A percentile compares a stretch with the other conserved stretches of the same genome.
Conservation (phyloP, 2,113 vertebrate genomes). For the Todiramphus chloris region DNA sequence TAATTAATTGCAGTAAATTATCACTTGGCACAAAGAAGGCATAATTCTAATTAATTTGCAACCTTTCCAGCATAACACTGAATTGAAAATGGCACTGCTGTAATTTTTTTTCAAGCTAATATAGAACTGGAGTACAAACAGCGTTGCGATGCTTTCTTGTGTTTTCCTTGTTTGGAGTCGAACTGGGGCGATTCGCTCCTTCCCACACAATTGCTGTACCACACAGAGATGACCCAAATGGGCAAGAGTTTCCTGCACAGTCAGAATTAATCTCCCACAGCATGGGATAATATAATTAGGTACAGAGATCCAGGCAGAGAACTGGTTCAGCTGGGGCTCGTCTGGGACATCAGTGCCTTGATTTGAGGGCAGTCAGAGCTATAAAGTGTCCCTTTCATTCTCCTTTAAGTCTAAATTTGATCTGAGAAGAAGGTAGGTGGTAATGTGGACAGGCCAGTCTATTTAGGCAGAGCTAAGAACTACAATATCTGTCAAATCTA, state of each 20-base stretch:
- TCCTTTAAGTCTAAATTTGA: neutral
- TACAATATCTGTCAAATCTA: neutral
- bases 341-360: neutral
- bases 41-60: constrained; percentile 86
- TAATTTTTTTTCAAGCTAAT: constrained; percentile 62
- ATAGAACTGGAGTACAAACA: constrained; percentile 36
- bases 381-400: neutral
- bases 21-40: constrained; percentile 84
- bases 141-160: constrained; percentile 21
- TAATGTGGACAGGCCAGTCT: neutral
- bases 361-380: neutral
- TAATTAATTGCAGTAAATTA: constrained; percentile 86
- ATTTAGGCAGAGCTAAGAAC: neutral
- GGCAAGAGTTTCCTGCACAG: constrained; percentile 53
- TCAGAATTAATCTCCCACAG: constrained; percentile 44
- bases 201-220: neutral
- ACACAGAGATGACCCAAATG: constrained; percentile 23
- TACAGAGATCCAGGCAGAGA: constrained; percentile 17
- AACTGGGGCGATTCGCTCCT: neutral
- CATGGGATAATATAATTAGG: constrained; percentile 12
- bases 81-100: constrained; percentile 73
- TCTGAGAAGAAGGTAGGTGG: neutral
- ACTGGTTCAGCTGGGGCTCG: neutral
- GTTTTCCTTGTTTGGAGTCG: constrained; percentile 28
- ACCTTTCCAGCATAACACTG: constrained; percentile 78